Evolutionary conservation across 2,888 invertebrate genomes (phyloP), one percentile per base, ranked within the genome.

Genomic region (Linyphia triangularis): DNA sequence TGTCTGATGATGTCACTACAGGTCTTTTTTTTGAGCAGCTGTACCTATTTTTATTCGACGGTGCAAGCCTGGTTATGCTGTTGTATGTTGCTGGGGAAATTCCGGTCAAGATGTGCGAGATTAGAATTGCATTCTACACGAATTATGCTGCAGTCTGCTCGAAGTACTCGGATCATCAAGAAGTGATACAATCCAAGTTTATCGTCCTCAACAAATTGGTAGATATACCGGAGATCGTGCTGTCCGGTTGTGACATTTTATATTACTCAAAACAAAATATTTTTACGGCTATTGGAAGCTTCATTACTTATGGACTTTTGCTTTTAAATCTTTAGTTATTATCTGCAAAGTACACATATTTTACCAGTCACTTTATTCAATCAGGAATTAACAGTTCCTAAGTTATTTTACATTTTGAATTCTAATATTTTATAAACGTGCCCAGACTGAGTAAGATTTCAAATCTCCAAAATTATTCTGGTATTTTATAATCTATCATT

Each of bases 221-320:
- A 26, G 63, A 63, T 26, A 9, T 63, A 10, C 63, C 63, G 6
- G 63, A 24, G 6, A 24, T 24, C 6, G 63, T 63, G 19, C 16
- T 67, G 9, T 67, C 67, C 1, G 67, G 67, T 10, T 67, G 30
- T n/a, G 67, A 19, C 6, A 30, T 67, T 13, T n/a, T 67, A 33
- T 33, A 26, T 67, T 67, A 67, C 10, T 33, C 33, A 7, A 33
- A 33, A 19, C n/a, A 67, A 3, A 33, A 30, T n/a, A 67, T 67
- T 19, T 5, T 67, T 33, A 13, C 28, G 6, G 33, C 67, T 19
- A 33, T 67, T n/a, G 67, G 67, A 67, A 67, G 30, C 33, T 67
- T 67, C 67, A 67, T 67, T n/a, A 67, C 67, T 7, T 67, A 67
- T 16, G 67, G 67, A 33, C 33, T 67, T 16, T n/a, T 67, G 2